Percentiles rank a stretch among this genome's conserved stretches.
Evolutionary conservation across 1,140 invertebrate genomes (phyloP).

Genomic region (Physella acuta): DNA sequence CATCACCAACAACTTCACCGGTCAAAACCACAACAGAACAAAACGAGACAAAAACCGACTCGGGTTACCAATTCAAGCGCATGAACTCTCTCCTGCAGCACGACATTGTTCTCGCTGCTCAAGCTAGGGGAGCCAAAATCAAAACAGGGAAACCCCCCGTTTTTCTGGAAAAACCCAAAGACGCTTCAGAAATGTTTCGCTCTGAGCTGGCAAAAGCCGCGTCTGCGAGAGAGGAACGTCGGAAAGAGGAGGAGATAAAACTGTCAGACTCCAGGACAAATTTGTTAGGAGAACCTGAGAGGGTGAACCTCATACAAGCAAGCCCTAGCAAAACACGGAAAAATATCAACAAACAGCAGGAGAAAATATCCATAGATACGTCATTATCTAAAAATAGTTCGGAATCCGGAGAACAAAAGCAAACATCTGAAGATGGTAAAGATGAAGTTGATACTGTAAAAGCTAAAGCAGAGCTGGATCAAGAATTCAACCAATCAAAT

Average conservation of each 20-base stretch:
- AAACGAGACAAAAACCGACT: too few species aligned
- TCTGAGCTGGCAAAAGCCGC: constrained; percentile 45
- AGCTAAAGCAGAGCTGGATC: background rate
- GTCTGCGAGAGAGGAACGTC: constrained; percentile 38
- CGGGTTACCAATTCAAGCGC: too few species aligned
- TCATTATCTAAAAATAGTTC: background rate
- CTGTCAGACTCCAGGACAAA: background rate
- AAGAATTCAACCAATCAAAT: background rate
- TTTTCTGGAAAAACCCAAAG: constrained; percentile 43
- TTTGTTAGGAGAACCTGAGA: background rate
- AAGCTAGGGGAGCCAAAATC: constrained; percentile 38
- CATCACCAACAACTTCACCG: too few species aligned
- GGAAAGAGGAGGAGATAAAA: constrained; percentile 11
- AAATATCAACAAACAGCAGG: too few species aligned
- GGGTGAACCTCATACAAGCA: background rate
- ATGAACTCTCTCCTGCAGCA: constrained; percentile 45
- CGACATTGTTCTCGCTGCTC: constrained; percentile 45
- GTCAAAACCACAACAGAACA: too few species aligned
- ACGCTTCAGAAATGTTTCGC: constrained; percentile 42
- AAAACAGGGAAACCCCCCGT: constrained; percentile 37
- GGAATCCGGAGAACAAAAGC: background rate
- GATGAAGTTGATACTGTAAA: too few species aligned
- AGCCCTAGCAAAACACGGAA: background rate
- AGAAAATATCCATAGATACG: background rate
- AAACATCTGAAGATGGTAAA: background rate